A percentile compares a stretch with the other conserved stretches of the same genome.
phyloP scores from a whole-genome alignment of 1,140 invertebrate genomes.

The Drosophila nigrodunni region DNA sequence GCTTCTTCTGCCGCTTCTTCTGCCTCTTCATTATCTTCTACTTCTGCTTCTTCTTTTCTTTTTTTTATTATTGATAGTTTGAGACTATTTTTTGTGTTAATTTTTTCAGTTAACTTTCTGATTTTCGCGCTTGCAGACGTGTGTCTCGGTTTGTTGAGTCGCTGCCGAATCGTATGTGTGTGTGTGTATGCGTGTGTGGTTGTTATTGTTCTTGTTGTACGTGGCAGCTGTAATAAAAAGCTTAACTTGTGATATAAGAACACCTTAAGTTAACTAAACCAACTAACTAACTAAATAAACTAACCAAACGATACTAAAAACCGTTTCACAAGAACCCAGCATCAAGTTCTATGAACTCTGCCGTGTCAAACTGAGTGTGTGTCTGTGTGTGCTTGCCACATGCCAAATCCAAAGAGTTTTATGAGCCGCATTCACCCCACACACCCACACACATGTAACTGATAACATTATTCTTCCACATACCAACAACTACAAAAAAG shows the following conservation, averaged over 20 bases:
- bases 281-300: constrained; percentile 18
- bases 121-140: constrained; percentile 84
- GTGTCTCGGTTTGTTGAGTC: constrained; percentile 52
- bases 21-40: constrained; percentile 26
- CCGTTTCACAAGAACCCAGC: neutral
- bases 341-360: constrained; percentile 24
- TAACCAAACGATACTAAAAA: constrained; percentile 21
- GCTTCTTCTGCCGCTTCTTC: constrained; percentile 39
- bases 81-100: constrained; percentile 70
- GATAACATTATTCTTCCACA: constrained; percentile 35
- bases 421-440: constrained; percentile 28
- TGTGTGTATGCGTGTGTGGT: neutral
- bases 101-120: constrained; percentile 84
- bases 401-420: constrained; percentile 35
- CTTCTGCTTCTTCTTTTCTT: constrained; percentile 39
- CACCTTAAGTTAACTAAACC: constrained; percentile 15
- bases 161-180: neutral
- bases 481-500: neutral
- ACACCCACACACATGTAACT: constrained; percentile 1
- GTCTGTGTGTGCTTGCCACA: constrained; percentile 11
- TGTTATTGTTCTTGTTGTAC: constrained; percentile 52
- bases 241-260: constrained; percentile 23
- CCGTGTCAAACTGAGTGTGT: neutral
- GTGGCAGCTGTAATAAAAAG: constrained; percentile 53
- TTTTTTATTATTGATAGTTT: constrained; percentile 78